Evolutionary conservation across 2,113 vertebrate genomes (phyloP).

Genomic region (Aegotheles bennettii): DNA sequence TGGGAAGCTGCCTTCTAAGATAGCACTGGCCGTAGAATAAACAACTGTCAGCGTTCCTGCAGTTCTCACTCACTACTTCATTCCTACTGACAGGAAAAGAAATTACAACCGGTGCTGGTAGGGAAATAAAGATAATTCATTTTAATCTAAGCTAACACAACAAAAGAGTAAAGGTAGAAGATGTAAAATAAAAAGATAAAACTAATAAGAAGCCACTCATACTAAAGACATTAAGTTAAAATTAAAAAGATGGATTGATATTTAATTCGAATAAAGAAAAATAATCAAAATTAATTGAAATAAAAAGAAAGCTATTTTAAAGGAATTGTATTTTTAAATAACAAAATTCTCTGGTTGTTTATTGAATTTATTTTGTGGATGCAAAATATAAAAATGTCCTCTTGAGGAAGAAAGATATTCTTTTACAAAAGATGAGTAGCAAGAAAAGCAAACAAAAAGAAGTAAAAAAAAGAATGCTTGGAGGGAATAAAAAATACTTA

Average conservation of each 20-base stretch:
- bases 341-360: not conserved
- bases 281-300: not conserved
- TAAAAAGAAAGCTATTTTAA: not conserved
- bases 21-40: not conserved
- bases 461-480: not conserved
- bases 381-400: not conserved
- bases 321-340: not conserved
- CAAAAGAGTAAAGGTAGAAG: not conserved
- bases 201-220: rapidly evolving
- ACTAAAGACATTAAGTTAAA: not conserved
- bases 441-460: not conserved
- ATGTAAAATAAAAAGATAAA: not conserved
- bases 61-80: not conserved
- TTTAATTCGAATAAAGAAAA: not conserved
- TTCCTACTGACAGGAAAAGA: not conserved
- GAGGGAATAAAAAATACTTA: not conserved
- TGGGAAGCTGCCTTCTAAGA: not conserved
- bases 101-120: not conserved
- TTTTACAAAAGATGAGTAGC: not conserved
- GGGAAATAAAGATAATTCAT: not conserved
- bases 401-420: not conserved
- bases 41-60: not conserved
- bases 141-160: not conserved
- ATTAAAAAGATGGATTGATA: rapidly evolving
- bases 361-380: not conserved